Base-by-base conservation (phyloP, 2,113 vertebrate genomes). In the Stegostoma tigrinum region DNA sequence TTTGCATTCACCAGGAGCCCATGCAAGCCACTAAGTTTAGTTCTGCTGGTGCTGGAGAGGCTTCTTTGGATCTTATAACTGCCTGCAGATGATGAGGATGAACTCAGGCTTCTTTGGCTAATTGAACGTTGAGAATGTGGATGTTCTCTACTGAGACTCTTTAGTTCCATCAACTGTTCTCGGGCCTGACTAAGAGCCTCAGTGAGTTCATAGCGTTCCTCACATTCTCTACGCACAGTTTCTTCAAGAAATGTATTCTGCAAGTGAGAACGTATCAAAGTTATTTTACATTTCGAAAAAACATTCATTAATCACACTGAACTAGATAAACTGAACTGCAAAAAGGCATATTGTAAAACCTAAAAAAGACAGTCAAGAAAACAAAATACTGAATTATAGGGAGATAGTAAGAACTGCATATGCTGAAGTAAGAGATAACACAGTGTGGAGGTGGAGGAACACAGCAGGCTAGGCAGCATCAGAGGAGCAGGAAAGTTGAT, bases 201-300 rank as follows among this genome's bases (percentile, higher is more conserved):
- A 0, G 98, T 98, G 96, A 99, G 98, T 96, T 98, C 98, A 96
- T 97, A 98, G 96, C 98, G 98, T 96, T 99, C 99, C 97, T 98
- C 98, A 96, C 98, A 99, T 97, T 99, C 99, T 64, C 97, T 97
- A 42, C 98, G 98, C 72, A 99, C 98, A 0, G 98, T 99, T 95
- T 99, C 98, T 97, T 98, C 98, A 96, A 99, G 98, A 91, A 99
- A 96, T 3, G 95, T 61, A 19, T 98, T 98, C 98, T 99, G 97
- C 87, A 97, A 95, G 27, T 72, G 10, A 68, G 15, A 95, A 52
- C 27, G 34, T 30, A 34, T 27, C 15, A 64, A 38, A 45, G 66
- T 48, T 67, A 70, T 45, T 42, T 17, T 70, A 45, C 68, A 70
- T 94, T 70, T 15, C 48, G 38, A 94, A n/a, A 94, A 94, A 70